Percentiles rank a stretch among this genome's conserved stretches.
phyloP scores from a whole-genome alignment of 2,797 vertebrate species.

The Chelidonichthys spinosus region DNA sequence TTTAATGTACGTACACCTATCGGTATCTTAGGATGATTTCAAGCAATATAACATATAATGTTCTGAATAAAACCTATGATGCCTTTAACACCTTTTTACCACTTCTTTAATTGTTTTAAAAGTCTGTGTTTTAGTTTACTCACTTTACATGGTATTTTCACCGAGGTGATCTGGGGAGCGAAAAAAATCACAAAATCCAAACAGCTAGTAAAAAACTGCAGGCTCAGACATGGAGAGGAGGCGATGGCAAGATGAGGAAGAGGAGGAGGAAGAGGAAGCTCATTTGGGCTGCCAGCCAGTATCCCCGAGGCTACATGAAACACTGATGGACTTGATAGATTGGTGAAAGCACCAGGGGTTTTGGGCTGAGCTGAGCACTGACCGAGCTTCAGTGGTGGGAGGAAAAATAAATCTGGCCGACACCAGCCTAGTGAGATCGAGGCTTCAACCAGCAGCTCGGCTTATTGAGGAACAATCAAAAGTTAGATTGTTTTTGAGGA shows the following conservation, averaged over 20 bases:
- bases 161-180: constrained; percentile 24
- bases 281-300: constrained; percentile 67
- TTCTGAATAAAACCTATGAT: too few relatives aligned
- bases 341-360: constrained; percentile 58
- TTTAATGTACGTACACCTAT: too few relatives aligned
- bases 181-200: constrained; percentile 47
- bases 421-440: constrained; percentile 55
- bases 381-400: constrained; percentile 55
- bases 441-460: constrained; percentile 39
- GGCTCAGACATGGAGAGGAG: constrained; percentile 30
- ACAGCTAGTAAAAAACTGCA: constrained; percentile 18
- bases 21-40: too few relatives aligned
- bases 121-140: constrained; percentile 5
- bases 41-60: too few relatives aligned
- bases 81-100: not conserved
- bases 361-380: constrained; percentile 62
- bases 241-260: constrained; percentile 30
- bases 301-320: constrained; percentile 75
- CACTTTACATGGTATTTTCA: constrained; percentile 3
- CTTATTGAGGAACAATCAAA: constrained; percentile 63
- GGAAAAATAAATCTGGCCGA: constrained; percentile 73
- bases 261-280: constrained; percentile 52
- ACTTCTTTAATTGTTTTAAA: not conserved
- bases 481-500: constrained; percentile 56
- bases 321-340: constrained; percentile 80